phyloP scores from a whole-genome alignment of 2,113 vertebrate genomes.

The Tachycineta bicolor region DNA sequence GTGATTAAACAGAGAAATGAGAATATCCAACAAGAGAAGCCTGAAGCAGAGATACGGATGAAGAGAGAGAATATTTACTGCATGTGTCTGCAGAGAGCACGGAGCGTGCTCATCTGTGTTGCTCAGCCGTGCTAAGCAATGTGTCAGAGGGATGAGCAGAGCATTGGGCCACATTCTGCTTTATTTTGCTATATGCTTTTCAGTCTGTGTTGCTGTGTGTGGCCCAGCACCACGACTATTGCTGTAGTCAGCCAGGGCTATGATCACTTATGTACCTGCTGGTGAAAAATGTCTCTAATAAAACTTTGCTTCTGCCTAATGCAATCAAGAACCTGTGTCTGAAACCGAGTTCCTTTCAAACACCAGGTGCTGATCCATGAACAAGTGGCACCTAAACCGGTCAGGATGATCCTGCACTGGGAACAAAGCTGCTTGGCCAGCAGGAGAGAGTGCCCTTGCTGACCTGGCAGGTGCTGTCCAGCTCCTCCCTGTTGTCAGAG shows the following conservation, averaged over 20 bases:
- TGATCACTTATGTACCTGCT: conserved; percentile 7
- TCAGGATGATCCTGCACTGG: neutral
- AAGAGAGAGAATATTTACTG: neutral
- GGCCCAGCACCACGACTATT: neutral
- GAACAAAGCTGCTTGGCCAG: neutral
- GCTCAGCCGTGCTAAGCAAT: conserved; percentile 5
- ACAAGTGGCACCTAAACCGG: neutral
- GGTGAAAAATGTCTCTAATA: conserved; percentile 48
- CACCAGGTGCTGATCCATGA: neutral
- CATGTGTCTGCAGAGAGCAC: neutral
- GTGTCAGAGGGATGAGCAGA: conserved; percentile 1
- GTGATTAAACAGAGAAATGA: conserved; percentile 50
- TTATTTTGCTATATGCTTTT: conserved; percentile 27
- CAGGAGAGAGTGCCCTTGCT: neutral
- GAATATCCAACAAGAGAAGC: neutral
- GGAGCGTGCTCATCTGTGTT: neutral
- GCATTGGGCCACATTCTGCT: conserved; percentile 17
- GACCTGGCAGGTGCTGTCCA: neutral
- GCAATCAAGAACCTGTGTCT: conserved; percentile 40
- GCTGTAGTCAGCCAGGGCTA: neutral
- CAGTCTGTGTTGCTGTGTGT: neutral
- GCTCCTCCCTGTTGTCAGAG: neutral
- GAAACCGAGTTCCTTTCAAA: neutral
- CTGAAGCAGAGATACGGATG: neutral
- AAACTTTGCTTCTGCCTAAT: conserved; percentile 64